phyloP scores from a whole-genome alignment of 2,888 invertebrate genomes.

The Zhuqinia jingwanae region DNA sequence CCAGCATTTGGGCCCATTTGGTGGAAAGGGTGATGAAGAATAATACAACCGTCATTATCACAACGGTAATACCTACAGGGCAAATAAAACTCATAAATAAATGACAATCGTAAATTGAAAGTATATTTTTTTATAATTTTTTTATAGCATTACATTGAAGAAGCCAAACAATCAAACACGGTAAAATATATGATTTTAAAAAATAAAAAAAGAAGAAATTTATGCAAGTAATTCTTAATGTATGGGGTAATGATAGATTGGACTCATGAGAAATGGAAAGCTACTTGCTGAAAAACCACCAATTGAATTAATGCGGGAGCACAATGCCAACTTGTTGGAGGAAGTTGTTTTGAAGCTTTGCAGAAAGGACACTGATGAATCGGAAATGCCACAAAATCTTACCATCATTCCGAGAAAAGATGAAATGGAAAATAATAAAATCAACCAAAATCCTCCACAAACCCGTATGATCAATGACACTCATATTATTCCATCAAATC shows the following conservation, averaged over 20 bases:
- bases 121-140: background rate
- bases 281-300: slow-evolving; percentile 95
- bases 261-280: slow-evolving; percentile 94
- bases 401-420: background rate
- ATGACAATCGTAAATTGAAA: background rate
- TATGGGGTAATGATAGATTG: slow-evolving; percentile 86
- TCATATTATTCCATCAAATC: too few species aligned
- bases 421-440: background rate
- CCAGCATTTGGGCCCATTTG: slow-evolving; percentile 96
- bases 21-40: slow-evolving; percentile 94
- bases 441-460: too few species aligned
- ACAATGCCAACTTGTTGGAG: slow-evolving; percentile 91
- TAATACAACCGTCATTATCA: slow-evolving; percentile 96
- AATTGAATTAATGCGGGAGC: slow-evolving; percentile 87
- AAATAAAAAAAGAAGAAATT: background rate
- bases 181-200: slow-evolving; percentile 17
- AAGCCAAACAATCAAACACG: slow-evolving; percentile 60
- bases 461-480: too few species aligned
- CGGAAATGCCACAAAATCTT: background rate
- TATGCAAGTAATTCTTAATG: too few species aligned
- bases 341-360: slow-evolving; percentile 94
- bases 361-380: slow-evolving; percentile 54
- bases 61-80: slow-evolving; percentile 83
- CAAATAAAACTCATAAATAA: background rate
- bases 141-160: slow-evolving; percentile 70